Base-by-base conservation (phyloP, 2,113 vertebrate genomes). In the Mus musculus region DNA sequence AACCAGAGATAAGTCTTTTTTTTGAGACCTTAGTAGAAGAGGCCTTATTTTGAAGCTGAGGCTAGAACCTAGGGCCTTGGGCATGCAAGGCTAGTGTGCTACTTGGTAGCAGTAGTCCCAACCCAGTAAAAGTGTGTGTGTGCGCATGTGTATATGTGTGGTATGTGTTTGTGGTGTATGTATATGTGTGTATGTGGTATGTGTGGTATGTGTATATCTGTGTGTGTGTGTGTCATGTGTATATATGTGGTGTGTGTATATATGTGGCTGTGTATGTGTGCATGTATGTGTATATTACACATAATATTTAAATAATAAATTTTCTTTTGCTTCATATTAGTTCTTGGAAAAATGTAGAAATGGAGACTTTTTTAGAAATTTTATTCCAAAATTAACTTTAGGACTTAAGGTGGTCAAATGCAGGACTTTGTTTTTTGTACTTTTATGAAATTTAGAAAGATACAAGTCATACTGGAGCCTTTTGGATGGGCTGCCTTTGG, bases 331-430 rank as follows among this genome's bases (percentile, higher is more conserved):
- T 91, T 67, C 71, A 1, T 75, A 63, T 92, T 80, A 82, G 19
- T 12, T 11, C 39, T 61, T 2, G 49, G 71, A 13, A 95, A 67
- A 88, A 72, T 19, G n/a, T 84, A 54, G 22, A 42, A 71, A 75
- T 96, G 9, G 39, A 75, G 11, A 91, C 1, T 67, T 12, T 78
- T 1, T 78, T 1, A 77, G 93, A n/a, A 92, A 67, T 86, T 28
- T 72, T 90, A 11, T 84, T 95, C 69, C 73, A 84, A 75, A 93
- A 56, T 95, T 56, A 95, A 67, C 54, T 26, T 80, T n/a, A 85
- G 84, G 36, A 42, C 22, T 90, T 80, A 22, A 54, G 24, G 24
- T 77, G 80, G 46, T 26, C 36, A 49, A 63, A 24, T 81, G 17
- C 10, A 85, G 42, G 20, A 5, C 30, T 76, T 76, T 61, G 88